Evolutionary conservation across 2,797 vertebrate genomes (phyloP).

Genomic region (Chloroceryle amazona): DNA sequence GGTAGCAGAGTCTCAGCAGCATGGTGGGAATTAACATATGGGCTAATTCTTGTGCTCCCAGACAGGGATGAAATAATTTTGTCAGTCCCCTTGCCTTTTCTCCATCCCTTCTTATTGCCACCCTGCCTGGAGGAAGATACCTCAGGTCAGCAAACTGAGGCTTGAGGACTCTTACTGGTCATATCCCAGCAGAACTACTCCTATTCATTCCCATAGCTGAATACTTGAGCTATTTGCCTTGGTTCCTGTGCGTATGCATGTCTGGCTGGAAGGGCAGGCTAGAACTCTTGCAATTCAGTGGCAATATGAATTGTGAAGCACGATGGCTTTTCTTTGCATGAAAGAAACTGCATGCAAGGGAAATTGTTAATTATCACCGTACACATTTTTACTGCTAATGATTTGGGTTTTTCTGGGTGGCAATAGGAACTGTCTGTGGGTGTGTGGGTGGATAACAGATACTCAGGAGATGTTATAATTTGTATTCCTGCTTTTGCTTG

Average conservation of each 20-base stretch:
- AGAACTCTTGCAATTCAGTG: neutral
- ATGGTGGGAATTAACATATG: neutral
- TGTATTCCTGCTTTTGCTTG: slow-evolving; percentile 24
- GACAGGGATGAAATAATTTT: neutral
- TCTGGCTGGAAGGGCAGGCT: neutral
- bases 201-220: neutral
- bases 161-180: neutral
- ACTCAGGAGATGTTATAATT: slow-evolving; percentile 35
- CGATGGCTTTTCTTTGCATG: neutral
- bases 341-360: neutral
- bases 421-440: slow-evolving; percentile 30
- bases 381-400: neutral
- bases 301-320: neutral
- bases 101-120: neutral
- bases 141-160: neutral
- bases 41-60: neutral
- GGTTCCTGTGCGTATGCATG: neutral
- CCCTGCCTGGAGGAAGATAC: neutral
- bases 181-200: neutral
- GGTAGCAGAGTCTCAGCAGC: neutral
- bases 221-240: neutral
- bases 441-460: slow-evolving; percentile 43
- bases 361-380: neutral
- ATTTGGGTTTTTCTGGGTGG: slow-evolving; percentile 37
- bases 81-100: neutral